A percentile compares a stretch with the other conserved stretches of the same genome.
Evolutionary conservation across 1,140 invertebrate genomes (phyloP).

Genomic region (Monochamus saltuarius): DNA sequence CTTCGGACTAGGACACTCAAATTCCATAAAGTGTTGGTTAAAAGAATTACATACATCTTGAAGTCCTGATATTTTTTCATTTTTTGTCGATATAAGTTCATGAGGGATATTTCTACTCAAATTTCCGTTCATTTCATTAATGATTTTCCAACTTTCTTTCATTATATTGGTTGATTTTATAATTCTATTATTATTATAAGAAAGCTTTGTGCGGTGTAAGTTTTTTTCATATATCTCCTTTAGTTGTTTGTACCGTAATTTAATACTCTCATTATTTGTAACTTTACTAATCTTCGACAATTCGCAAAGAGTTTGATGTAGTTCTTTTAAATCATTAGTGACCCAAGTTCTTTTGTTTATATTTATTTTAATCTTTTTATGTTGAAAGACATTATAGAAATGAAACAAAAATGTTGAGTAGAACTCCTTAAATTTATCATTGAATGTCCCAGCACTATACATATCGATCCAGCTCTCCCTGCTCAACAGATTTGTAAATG

Average conservation of each 20-base stretch:
- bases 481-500: slow-evolving; percentile 2
- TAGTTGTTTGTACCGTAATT: slow-evolving; percentile 5
- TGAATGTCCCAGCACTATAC: neutral
- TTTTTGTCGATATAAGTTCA: too few species aligned
- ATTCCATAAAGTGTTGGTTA: too few species aligned
- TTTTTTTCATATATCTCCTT: slow-evolving; percentile 2
- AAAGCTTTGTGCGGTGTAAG: too few species aligned
- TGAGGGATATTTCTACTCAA: too few species aligned
- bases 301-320: slow-evolving; percentile 6
- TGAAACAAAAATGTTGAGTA: slow-evolving; percentile 1
- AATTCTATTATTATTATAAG: too few species aligned
- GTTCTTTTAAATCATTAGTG: neutral
- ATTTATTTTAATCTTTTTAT: neutral
- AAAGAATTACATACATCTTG: too few species aligned
- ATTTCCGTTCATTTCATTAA: too few species aligned
- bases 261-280: slow-evolving; percentile 5
- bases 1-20: too few species aligned
- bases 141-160: too few species aligned
- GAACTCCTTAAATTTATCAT: slow-evolving; percentile 3
- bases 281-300: neutral
- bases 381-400: neutral
- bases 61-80: too few species aligned
- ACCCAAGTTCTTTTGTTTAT: neutral
- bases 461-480: neutral
- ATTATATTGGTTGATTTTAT: too few species aligned